A percentile compares a stretch with the other conserved stretches of the same genome.
Conservation (phyloP, 2,113 vertebrate genomes). For the Nerophis lumbriciformis region DNA sequence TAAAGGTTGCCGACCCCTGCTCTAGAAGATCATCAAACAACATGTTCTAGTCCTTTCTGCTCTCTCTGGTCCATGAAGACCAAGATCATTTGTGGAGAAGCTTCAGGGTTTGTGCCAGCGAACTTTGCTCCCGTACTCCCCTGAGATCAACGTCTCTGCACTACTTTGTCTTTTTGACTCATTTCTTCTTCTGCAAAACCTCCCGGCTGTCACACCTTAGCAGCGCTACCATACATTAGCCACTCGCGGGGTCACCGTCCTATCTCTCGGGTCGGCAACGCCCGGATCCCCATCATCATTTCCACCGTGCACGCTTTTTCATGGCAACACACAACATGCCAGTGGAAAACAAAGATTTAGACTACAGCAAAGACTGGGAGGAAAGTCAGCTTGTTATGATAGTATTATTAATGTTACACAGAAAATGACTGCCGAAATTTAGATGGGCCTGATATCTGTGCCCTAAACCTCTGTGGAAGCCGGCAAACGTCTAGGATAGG, state of each 20-base stretch:
- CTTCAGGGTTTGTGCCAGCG: constrained; percentile 63
- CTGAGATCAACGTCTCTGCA: constrained; percentile 59
- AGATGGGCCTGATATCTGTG: too few species aligned
- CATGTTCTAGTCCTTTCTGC: constrained; percentile 23
- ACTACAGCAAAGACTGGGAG: constrained; percentile 45
- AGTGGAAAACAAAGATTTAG: constrained; percentile 57
- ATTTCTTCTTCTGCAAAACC: constrained; percentile 60
- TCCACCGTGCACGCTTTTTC: constrained; percentile 57
- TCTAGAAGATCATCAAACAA: too few species aligned
- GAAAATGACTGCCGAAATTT: too few species aligned
- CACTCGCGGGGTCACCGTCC: constrained; percentile 61
- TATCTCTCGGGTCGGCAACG: constrained; percentile 60
- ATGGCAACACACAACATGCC: constrained; percentile 50
- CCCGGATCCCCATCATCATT: constrained; percentile 61
- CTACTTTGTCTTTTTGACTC: constrained; percentile 70
- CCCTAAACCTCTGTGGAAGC: too few species aligned
- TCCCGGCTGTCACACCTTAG: constrained; percentile 63
- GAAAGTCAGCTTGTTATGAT: constrained; percentile 38
- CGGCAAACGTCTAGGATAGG: too few species aligned
- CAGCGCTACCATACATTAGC: constrained; percentile 67
- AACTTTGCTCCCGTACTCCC: constrained; percentile 64
- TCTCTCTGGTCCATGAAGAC: constrained; percentile 70
- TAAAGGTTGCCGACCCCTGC: too few species aligned
- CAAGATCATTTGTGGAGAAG: constrained; percentile 73
- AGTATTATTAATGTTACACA: constrained; percentile 25